Conservation (phyloP, 2,113 vertebrate species). For the Etia nguti region DNA sequence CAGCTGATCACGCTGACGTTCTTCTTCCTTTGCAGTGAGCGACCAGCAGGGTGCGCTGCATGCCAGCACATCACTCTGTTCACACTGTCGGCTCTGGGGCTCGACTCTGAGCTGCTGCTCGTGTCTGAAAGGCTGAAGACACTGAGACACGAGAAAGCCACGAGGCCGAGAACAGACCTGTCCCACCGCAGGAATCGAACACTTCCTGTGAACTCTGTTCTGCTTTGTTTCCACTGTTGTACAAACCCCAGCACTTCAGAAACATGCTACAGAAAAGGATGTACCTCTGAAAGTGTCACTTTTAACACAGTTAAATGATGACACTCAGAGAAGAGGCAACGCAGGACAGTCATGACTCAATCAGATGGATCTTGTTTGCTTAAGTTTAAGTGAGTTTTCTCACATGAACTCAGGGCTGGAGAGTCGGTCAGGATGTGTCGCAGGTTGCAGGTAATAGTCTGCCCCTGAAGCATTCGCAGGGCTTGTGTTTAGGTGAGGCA, state of each 20-base stretch:
- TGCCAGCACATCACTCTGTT: neutral
- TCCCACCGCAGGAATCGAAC: neutral
- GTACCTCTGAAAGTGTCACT: neutral
- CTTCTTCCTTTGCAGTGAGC: neutral
- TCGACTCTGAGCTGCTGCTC: neutral
- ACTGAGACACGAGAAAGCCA: neutral
- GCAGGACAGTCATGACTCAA: neutral
- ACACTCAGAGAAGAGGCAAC: fast-evolving
- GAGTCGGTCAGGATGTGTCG: neutral
- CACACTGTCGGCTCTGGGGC: neutral
- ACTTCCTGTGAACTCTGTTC: neutral
- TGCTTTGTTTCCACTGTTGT: neutral
- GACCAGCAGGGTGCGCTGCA: slow-evolving; percentile 11
- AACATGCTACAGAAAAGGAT: neutral
- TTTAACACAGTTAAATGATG: fast-evolving
- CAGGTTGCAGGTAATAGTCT: neutral
- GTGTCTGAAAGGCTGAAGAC: neutral
- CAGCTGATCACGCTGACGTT: neutral
- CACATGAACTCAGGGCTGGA: neutral
- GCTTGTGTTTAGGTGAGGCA: neutral
- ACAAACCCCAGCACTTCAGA: neutral
- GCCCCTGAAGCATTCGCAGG: neutral
- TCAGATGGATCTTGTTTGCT: neutral
- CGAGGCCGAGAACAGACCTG: neutral
- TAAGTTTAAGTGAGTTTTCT: neutral